Evolutionary conservation across 2,113 vertebrate genomes (phyloP).

Genomic region (Ptilorrhoa leucosticta): DNA sequence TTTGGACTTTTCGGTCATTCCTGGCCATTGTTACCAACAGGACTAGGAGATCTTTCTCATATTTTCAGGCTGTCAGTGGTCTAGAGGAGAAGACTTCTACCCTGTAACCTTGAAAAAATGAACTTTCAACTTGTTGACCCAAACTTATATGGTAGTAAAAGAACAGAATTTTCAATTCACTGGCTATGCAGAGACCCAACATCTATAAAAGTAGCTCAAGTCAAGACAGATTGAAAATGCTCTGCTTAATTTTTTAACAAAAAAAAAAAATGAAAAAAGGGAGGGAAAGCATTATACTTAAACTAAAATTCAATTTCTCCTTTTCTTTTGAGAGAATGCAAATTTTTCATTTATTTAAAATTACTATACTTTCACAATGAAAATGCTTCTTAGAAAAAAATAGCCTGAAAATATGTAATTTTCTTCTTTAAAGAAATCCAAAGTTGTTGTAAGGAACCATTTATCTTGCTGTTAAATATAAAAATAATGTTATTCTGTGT

Average conservation of each 20-base stretch:
- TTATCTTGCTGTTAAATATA: not conserved
- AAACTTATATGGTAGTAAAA: not conserved
- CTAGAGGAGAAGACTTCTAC: not conserved
- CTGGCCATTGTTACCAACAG: not conserved
- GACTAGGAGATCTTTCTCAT: not conserved
- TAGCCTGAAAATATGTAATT: not conserved
- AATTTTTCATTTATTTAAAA: not conserved
- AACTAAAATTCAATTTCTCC: not conserved
- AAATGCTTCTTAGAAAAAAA: not conserved
- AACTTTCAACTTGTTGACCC: not conserved
- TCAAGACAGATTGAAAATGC: not conserved
- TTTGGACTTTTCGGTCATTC: not conserved
- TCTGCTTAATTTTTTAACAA: not conserved
- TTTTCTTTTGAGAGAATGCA: not conserved
- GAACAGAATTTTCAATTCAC: not conserved
- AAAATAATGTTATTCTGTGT: not conserved
- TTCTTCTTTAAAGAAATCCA: not conserved
- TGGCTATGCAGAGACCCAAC: not conserved
- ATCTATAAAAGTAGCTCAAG: not conserved
- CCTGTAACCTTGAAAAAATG: not conserved
- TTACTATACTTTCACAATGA: not conserved
- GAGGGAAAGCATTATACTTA: fast-evolving
- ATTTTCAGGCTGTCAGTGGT: not conserved
- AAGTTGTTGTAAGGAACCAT: not conserved
- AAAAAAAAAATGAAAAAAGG: fast-evolving